Conservation (phyloP, 2,888 invertebrate genomes). For the Nyleta sp. region DNA sequence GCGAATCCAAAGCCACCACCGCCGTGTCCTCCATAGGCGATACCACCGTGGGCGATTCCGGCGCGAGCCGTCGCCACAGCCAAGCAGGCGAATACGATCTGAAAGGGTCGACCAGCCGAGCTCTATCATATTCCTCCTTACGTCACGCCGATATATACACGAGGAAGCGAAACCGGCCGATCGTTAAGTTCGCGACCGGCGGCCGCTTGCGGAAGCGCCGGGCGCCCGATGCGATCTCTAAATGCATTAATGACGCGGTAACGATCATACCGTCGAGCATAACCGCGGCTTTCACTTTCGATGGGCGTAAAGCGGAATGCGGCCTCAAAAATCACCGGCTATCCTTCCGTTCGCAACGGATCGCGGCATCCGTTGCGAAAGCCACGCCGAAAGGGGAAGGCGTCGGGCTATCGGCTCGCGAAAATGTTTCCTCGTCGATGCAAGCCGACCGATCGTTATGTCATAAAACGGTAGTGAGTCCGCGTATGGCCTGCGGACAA, state of each 20-base stretch:
- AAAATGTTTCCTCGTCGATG: conserved; percentile 25
- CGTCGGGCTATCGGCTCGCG: conserved; percentile 15
- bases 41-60: conserved; percentile 79
- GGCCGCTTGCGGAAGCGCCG: conserved; percentile 57
- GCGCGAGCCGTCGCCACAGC: conserved; percentile 81
- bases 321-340: conserved; percentile 39
- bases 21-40: conserved; percentile 71
- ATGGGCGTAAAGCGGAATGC: conserved; percentile 64
- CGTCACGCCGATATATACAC: conserved; percentile 8
- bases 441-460: conserved; percentile 71
- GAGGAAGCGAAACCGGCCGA: conserved; percentile 31
- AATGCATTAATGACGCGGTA: conserved; percentile 54
- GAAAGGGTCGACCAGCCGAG: no score
- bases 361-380: conserved; percentile 30
- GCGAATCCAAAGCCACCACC: conserved; percentile 70
- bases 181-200: conserved; percentile 30
- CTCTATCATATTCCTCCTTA: no score
- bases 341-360: conserved; percentile 20
- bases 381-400: conserved; percentile 2
- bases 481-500: conserved; percentile 62
- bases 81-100: conserved; percentile 82
- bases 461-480: conserved; percentile 72
- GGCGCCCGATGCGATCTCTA: conserved; percentile 46
- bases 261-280: conserved; percentile 65
- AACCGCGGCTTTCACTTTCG: conserved; percentile 78